Percentiles rank a stretch among this genome's conserved stretches.
Evolutionary conservation across 2,888 invertebrate species (phyloP).

Genomic region (Agrochola lychnidis): DNA sequence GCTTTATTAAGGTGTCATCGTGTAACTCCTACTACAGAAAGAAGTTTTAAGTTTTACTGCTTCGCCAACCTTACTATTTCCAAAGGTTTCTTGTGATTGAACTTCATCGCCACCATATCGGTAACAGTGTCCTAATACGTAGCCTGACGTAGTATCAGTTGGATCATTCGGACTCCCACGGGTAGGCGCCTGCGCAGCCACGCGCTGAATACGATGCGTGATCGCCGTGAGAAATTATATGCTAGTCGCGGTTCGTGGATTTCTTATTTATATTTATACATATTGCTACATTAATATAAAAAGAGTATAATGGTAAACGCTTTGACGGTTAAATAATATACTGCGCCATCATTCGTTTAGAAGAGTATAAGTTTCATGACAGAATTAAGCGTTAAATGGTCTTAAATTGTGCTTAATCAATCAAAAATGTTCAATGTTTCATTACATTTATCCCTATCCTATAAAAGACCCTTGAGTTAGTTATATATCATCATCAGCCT

Average conservation of each 20-base stretch:
- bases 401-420: neutral
- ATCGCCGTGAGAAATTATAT: conserved; percentile 88
- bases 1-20: conserved; percentile 4
- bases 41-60: neutral
- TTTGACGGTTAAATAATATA: conserved; percentile 24
- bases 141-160: conserved; percentile 58
- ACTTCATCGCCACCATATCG: conserved; percentile 65
- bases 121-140: conserved; percentile 67
- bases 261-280: conserved; percentile 71
- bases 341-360: neutral
- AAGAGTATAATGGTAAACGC: conserved; percentile 30
- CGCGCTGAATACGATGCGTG: conserved; percentile 75
- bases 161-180: conserved; percentile 76
- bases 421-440: neutral
- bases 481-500: too few relatives aligned
- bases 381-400: neutral
- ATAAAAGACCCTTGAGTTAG: neutral
- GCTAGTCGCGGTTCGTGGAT: conserved; percentile 83
- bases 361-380: neutral
- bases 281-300: conserved; percentile 43
- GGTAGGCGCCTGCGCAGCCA: conserved; percentile 75
- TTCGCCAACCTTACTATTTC: conserved; percentile 27
- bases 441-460: neutral
- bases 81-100: conserved; percentile 44
- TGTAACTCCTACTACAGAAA: neutral